These are phyloP conservation scores for Helobdella robusta DNA, from an alignment of 2,888 invertebrate genomes.

Conservation along the genomic window DNA sequence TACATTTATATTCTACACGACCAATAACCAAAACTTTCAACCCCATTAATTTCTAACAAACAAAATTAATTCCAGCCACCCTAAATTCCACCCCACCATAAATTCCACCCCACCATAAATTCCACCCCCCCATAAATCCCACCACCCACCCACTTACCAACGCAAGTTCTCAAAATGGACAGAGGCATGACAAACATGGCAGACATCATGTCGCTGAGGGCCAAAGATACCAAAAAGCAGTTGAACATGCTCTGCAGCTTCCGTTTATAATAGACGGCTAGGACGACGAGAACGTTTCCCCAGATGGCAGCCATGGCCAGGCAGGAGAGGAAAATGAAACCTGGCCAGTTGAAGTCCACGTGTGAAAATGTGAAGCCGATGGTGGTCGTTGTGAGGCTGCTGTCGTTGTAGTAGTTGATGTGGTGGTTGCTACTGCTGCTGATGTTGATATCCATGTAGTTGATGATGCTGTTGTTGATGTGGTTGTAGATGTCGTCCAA, in stretches of 20 bases:
- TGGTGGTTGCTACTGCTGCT: not conserved
- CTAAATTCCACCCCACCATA: too few species aligned
- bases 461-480: not conserved
- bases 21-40: too few species aligned
- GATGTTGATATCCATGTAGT: not conserved
- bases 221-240: constrained; percentile 38
- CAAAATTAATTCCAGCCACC: too few species aligned
- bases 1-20: too few species aligned
- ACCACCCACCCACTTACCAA: constrained; percentile 32
- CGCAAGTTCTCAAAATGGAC: constrained; percentile 33
- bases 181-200: constrained; percentile 36
- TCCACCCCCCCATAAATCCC: not conserved
- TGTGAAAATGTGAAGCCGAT: not conserved
- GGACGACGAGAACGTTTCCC: constrained; percentile 38
- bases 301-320: constrained; percentile 35
- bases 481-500: not conserved
- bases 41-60: too few species aligned
- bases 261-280: constrained; percentile 36
- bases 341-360: constrained; percentile 34
- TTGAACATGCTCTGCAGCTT: constrained; percentile 39
- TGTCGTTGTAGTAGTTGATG: not conserved
- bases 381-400: not conserved
- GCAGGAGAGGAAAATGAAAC: constrained; percentile 32
- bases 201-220: constrained; percentile 36
- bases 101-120: too few species aligned